Base-by-base conservation (phyloP, 2,888 invertebrate species). In the Apotomis capreana region DNA sequence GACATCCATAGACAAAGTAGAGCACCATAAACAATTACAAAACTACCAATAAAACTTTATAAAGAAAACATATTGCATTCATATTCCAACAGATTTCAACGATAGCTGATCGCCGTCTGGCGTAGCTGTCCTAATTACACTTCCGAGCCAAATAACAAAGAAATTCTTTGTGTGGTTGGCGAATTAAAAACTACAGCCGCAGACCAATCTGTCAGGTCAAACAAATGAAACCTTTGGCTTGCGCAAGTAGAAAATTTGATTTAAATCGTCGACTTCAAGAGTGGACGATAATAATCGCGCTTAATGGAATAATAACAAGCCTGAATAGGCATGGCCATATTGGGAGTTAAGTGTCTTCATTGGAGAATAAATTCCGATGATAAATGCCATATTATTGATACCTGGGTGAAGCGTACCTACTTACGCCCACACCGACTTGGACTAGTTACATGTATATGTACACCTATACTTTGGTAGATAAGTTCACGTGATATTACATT, bases 271-370 rank as follows among this genome's bases (percentile, higher is more conserved):
- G 75, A 80, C 77, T 82, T 78, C 77, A 80, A 80, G 76, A 74
- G 79, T 78, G 78, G 80, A 82, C 78, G 81, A 81, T 82, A 75
- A 75, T 78, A 82, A 84, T 84, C 78, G 77, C 76, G 80, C 80
- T 77, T 80, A 75, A 76, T 80, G 73, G 70, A 81, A 78, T 81
- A 80, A 79, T 82, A 83, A 71, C 61, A 68, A 81, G 78, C 76
- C 71, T 78, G 78, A 81, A 81, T 79, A 79, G 75, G 70, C 75
- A 75, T 68, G 54, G 61, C 84, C 81, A 74, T 81, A 84, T 77
- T 86, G 80, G 84, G 82, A 77, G 73, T 81, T 84, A 80, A 79
- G 81, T 81, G 78, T 80, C 68, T 81, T 83, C 78, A 80, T 82
- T 81, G 79, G 77, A 77, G 72, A 77, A 78, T 81, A 75, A 77